These are phyloP conservation scores for Sylvia atricapilla DNA, from an alignment of 2,113 vertebrate genomes.

Conservation along the genomic window DNA sequence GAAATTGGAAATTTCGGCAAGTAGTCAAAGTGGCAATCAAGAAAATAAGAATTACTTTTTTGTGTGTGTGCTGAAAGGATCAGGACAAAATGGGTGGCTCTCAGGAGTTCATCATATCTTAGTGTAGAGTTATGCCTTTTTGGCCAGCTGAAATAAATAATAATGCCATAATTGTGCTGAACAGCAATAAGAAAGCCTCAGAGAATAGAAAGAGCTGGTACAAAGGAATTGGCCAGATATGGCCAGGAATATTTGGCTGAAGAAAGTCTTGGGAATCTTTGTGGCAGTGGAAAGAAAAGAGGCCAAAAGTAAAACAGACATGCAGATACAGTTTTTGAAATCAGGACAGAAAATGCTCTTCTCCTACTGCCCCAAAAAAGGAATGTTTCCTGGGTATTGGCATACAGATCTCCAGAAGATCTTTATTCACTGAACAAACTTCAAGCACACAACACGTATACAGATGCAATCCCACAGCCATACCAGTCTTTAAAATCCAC, in stretches of 20 bases:
- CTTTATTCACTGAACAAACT: neutral
- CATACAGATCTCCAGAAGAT: neutral
- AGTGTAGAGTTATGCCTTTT: neutral
- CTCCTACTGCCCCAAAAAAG: accelerated
- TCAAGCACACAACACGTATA: neutral
- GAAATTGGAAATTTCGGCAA: neutral
- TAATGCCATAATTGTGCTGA: neutral
- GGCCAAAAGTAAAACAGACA: neutral
- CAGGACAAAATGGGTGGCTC: neutral
- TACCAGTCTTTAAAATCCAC: neutral
- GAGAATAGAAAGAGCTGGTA: neutral
- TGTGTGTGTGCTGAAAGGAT: neutral
- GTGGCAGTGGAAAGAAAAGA: neutral
- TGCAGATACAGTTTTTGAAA: neutral
- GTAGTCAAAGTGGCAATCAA: neutral
- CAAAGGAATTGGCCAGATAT: neutral
- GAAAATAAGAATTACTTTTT: neutral
- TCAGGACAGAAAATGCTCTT: neutral
- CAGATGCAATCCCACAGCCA: neutral
- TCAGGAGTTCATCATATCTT: neutral
- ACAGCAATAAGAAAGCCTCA: neutral
- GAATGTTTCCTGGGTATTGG: neutral
- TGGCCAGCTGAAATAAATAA: neutral
- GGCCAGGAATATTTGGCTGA: neutral
- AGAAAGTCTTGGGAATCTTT: neutral